Base-by-base conservation (phyloP, 37 sponge, comb jelly and placozoan species). In the Chondrilla cf. caribensis region DNA sequence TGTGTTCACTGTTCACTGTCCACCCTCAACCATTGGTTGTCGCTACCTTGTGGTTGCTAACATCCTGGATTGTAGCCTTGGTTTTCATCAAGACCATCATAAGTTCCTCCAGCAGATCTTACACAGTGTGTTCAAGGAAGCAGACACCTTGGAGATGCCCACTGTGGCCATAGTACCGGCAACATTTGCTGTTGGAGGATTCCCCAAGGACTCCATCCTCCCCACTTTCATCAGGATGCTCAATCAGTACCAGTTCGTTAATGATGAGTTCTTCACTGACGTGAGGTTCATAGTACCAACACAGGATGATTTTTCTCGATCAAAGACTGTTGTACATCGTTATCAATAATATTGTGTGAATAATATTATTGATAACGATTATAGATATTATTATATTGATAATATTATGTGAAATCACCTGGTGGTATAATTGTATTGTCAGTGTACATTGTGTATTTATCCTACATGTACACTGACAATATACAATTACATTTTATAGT, bases 131-230 rank as follows among this genome's bases (percentile, higher is more conserved):
- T 73, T 32, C 9, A 37, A 73, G 76, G 76, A 73, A 73, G 76
- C 76, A 43, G 76, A 73, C 76, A 73, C 76, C 24, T 38, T 73
- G 44, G 76, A 73, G 44, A 73, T 73, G 76, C 76, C 76, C 38
- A 36, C 43, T 42, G 76, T 73, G 18, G 76, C 44, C 24, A 39
- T 73, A n/a, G 76, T 43, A 73, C 76, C 76, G 6, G 18, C 15
- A 2, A 73, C 76, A 73, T 73, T 73, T 73, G 17, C 43, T 0
- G 25, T 73, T 3, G 76, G 76, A 21, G 76, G 76, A 39, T 73
- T 73, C 43, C 21, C 21, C 7, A 2, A 19, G 25, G 76, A 40
- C 7, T 39, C 41, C 25, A 40, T 39, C 36, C 76, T 73, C 24
- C 2, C 44, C 40, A n/a, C 76, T 18, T 73, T 73, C 6, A 39